These are phyloP conservation scores for Otus sunia DNA, from an alignment of 2,113 vertebrate species.

Conservation along the genomic window DNA sequence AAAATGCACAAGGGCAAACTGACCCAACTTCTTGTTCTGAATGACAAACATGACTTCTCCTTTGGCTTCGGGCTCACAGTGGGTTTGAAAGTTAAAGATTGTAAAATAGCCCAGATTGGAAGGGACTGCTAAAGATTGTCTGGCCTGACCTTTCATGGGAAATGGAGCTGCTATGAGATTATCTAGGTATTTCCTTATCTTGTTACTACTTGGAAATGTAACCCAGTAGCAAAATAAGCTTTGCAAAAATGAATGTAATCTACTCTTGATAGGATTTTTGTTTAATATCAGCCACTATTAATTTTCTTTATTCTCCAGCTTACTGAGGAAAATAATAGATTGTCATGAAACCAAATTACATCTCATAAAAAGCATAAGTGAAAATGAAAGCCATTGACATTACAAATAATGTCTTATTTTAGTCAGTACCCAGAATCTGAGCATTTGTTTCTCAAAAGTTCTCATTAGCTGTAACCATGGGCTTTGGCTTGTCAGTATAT, in stretches of 20 bases:
- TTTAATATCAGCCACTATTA: background rate
- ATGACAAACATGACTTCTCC: rapidly evolving
- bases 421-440: background rate
- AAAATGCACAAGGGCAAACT: background rate
- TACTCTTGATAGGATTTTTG: background rate
- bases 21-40: background rate
- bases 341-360: background rate
- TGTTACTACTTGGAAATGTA: background rate
- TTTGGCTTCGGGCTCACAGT: background rate
- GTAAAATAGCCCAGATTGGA: background rate
- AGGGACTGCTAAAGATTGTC: background rate
- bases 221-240: background rate
- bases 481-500: background rate
- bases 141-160: background rate
- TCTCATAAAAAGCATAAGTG: background rate
- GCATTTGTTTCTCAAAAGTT: rapidly evolving
- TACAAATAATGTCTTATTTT: background rate
- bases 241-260: background rate
- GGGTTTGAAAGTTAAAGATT: background rate
- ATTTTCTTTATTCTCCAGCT: background rate
- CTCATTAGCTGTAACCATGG: background rate
- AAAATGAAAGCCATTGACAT: rapidly evolving
- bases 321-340: background rate
- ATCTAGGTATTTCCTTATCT: no score
- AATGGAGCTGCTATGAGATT: background rate